Base-by-base conservation (phyloP, 2,888 invertebrate species). In the Megastigmus dorsalis region DNA sequence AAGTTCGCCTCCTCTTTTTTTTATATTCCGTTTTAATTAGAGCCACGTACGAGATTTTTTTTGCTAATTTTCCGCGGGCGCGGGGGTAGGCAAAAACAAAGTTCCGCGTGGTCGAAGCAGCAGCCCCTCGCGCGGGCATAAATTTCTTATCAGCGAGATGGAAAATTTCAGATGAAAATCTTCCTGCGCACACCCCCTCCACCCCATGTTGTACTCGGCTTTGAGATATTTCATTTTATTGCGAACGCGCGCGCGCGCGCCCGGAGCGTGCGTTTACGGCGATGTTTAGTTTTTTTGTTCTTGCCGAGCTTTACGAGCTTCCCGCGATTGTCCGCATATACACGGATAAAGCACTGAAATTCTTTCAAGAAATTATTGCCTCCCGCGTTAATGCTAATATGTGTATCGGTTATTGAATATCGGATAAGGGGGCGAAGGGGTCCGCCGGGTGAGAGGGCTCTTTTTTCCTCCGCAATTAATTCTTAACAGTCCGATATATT, bases 371-470 rank as follows among this genome's bases (percentile, higher is more conserved):
- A 70, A 70, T 74, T 75, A 75, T 71, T 75, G 30, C 62, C 20
- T 3, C 10, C 15, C 26, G 23, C 10, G 5, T 38, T 75, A 62
- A 71, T 70, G 28, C 48, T 59, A 67, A 75, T 71, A 67, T 63
- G 68, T 67, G 62, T 75, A 71, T 71, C 55, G 67, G 67, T 67
- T 75, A 75, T 75, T 67, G 75, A 71, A 75, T 67, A 62, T 62
- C 36, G 60, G 45, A 66, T 50, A 36, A 45, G 26, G 23, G 48
- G 10, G 23, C 13, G 45, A 23, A 36, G 4, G n/a, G 4, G 26
- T 23, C 3, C 15, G n/a, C n/a, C 30, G 48, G 10, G 23, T 10
- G 45, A 23, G 50, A 1, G n/a, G 4, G 26, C 33, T 4, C 15
- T 43, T 28, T 48, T 52, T 50, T 50, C 15, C 18, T 7, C n/a